Evolutionary conservation across 2,888 invertebrate species (phyloP).

Genomic region (Mycogona germanica): DNA sequence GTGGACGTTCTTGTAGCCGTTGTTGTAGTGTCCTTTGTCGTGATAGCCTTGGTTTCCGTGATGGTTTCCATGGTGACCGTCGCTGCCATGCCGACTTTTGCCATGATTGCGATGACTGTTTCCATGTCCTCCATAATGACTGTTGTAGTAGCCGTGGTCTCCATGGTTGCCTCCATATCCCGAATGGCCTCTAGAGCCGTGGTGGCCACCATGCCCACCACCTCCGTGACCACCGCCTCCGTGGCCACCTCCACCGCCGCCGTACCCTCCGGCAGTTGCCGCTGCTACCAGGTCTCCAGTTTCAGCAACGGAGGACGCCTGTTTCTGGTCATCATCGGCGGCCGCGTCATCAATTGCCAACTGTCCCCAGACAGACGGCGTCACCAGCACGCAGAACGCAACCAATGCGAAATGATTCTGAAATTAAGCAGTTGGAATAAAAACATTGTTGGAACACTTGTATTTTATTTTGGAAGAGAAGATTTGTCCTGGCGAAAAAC

Average conservation of each 20-base stretch:
- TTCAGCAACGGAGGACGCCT: slow-evolving; percentile 8
- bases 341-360: neutral
- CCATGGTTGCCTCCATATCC: no score
- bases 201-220: slow-evolving; percentile 2
- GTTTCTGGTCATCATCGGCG: no score
- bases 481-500: no score
- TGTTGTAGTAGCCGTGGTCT: slow-evolving; percentile 16
- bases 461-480: no score
- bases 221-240: slow-evolving; percentile 13
- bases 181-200: no score
- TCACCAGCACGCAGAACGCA: no score
- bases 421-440: no score
- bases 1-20: slow-evolving; percentile 18
- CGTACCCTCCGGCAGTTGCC: neutral
- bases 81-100: slow-evolving; percentile 9
- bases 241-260: neutral
- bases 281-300: slow-evolving; percentile 7
- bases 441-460: no score
- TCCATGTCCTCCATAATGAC: slow-evolving; percentile 18
- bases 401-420: no score
- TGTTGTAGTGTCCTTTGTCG: slow-evolving; percentile 15
- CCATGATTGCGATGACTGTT: slow-evolving; percentile 17
- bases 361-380: neutral
- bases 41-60: slow-evolving; percentile 17
- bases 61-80: slow-evolving; percentile 19